Evolutionary conservation across 2,113 vertebrate genomes (phyloP).

Genomic region (Hyperoodon ampullatus): DNA sequence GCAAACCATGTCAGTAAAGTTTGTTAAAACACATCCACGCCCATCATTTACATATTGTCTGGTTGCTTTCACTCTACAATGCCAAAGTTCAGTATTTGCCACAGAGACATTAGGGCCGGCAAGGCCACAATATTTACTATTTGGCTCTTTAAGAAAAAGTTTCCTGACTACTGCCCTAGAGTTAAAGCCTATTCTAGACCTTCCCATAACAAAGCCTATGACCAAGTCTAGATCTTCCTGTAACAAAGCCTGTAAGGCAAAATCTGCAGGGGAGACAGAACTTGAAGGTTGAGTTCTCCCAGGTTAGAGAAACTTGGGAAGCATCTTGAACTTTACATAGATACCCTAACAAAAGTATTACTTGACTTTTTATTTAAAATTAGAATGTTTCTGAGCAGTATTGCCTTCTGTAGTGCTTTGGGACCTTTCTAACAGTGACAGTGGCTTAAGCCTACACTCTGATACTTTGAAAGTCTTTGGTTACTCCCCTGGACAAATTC

Average conservation of each 20-base stretch:
- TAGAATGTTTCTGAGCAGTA: not conserved
- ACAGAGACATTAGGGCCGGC: not conserved
- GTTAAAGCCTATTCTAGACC: not conserved
- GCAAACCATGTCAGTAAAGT: not conserved
- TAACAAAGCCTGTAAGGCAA: not conserved
- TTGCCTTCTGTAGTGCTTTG: not conserved
- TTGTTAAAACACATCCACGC: not conserved
- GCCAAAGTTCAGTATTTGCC: not conserved
- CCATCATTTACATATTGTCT: not conserved
- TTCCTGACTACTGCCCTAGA: not conserved
- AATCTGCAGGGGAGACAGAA: not conserved
- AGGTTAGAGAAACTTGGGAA: not conserved
- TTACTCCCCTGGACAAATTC: not conserved
- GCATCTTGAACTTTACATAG: not conserved
- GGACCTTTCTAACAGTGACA: not conserved
- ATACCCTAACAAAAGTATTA: not conserved
- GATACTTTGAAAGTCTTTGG: not conserved
- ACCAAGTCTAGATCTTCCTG: not conserved
- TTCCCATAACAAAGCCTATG: not conserved
- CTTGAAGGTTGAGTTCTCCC: slow-evolving; percentile 18
- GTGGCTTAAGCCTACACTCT: not conserved
- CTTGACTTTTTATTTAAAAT: not conserved
- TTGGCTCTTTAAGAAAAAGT: not conserved
- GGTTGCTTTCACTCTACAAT: not conserved
- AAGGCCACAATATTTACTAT: not conserved